Conservation (phyloP, 2,888 invertebrate species). For the Plebejus melissa region DNA sequence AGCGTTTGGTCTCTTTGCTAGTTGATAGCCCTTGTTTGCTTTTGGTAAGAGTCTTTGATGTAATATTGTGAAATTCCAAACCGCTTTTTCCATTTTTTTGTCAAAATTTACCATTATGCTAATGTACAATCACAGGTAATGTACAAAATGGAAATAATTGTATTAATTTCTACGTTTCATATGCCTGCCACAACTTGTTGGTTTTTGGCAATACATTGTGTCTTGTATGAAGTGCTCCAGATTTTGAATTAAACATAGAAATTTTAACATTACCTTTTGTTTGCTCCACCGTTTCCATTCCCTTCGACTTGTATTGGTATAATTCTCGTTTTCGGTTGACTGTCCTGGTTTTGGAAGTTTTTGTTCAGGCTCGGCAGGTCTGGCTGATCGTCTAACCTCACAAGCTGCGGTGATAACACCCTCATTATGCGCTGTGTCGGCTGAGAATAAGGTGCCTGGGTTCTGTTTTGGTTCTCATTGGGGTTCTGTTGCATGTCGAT, state of each 20-base stretch:
- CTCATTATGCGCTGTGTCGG: conserved; percentile 76
- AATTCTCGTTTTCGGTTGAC: conserved; percentile 74
- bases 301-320: conserved; percentile 82
- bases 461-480: conserved; percentile 43
- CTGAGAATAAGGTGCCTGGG: conserved; percentile 58
- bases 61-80: not conserved
- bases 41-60: not conserved
- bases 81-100: not conserved
- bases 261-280: conserved; percentile 54
- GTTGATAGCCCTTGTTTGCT: conserved; percentile 1
- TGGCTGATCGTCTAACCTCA: conserved; percentile 67
- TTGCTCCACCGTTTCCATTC: conserved; percentile 56
- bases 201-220: not conserved
- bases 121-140: not conserved
- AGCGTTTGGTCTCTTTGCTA: not conserved
- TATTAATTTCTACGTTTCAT: not conserved
- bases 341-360: conserved; percentile 54
- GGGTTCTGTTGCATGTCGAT: conserved; percentile 65
- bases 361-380: conserved; percentile 64
- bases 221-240: not conserved
- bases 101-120: not conserved
- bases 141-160: not conserved
- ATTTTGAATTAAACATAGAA: not conserved
- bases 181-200: not conserved
- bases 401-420: conserved; percentile 73